phyloP scores from a whole-genome alignment of 2,113 vertebrate genomes.

The Cardinalis cardinalis region DNA sequence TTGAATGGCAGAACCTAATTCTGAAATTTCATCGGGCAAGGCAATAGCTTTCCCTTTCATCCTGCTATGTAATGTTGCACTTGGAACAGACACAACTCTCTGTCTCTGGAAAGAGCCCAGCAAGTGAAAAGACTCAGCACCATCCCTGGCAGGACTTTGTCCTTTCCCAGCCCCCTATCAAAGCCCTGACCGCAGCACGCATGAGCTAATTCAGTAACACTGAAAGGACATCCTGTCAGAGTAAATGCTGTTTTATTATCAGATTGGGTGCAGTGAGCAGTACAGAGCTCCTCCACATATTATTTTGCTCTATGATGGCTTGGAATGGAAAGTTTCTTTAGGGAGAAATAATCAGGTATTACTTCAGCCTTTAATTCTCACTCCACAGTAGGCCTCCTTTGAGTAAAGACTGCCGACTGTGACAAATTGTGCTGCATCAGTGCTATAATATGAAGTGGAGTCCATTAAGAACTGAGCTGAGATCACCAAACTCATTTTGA shows the following conservation, averaged over 20 bases:
- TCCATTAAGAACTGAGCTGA: conserved; percentile 47
- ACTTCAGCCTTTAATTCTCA: conserved; percentile 43
- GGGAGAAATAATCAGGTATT: conserved; percentile 38
- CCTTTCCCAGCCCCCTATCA: neutral
- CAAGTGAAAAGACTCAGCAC: neutral
- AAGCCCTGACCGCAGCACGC: neutral
- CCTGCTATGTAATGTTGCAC: neutral
- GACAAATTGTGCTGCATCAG: conserved; percentile 64
- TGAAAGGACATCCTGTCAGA: neutral
- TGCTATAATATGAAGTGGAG: conserved; percentile 21
- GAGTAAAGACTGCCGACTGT: conserved; percentile 43
- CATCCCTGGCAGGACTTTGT: neutral
- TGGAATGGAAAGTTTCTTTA: conserved; percentile 29
- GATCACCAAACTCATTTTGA: conserved; percentile 45
- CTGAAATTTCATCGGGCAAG: neutral
- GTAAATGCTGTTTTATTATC: neutral
- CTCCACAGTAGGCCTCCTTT: conserved; percentile 21
- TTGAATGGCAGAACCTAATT: neutral
- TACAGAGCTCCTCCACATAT: neutral
- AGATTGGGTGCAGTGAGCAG: neutral
- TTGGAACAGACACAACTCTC: neutral
- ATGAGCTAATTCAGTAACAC: neutral
- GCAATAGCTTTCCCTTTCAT: neutral
- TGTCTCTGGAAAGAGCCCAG: neutral
- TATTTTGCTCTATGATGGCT: neutral